phyloP scores from a whole-genome alignment of 2,888 invertebrate species.

The Anthoptus insignis region DNA sequence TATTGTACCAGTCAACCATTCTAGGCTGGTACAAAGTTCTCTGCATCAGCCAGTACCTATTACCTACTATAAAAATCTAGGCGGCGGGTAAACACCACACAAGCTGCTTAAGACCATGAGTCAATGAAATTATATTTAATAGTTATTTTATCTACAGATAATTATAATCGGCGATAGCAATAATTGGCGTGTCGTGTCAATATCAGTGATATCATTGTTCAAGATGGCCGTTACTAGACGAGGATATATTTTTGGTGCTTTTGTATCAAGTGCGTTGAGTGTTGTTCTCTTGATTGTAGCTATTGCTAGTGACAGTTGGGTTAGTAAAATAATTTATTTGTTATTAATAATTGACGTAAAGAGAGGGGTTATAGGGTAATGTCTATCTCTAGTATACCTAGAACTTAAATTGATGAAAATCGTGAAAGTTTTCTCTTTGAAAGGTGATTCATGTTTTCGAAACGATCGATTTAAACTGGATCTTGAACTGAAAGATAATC shows the following conservation, averaged over 20 bases:
- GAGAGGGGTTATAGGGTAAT: no score
- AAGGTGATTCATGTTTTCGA: no score
- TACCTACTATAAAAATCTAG: no score
- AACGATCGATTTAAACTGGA: no score
- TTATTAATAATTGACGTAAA: background rate
- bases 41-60: no score
- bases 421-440: no score
- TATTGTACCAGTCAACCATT: no score
- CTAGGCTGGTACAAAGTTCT: no score
- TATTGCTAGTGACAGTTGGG: constrained; percentile 78
- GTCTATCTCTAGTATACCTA: no score
- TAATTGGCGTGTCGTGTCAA: constrained; percentile 23
- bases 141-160: constrained; percentile 47
- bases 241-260: constrained; percentile 75
- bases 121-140: constrained; percentile 32
- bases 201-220: constrained; percentile 49
- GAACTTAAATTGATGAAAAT: no score
- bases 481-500: no score
- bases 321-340: constrained; percentile 55
- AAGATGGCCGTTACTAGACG: constrained; percentile 79
- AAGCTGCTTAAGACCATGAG: constrained; percentile 14
- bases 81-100: background rate
- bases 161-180: constrained; percentile 45
- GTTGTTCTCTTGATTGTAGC: constrained; percentile 70
- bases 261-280: constrained; percentile 69